These are phyloP conservation scores for Istiophorus platypterus DNA, from an alignment of 2,113 vertebrate species.

Conservation along the genomic window DNA sequence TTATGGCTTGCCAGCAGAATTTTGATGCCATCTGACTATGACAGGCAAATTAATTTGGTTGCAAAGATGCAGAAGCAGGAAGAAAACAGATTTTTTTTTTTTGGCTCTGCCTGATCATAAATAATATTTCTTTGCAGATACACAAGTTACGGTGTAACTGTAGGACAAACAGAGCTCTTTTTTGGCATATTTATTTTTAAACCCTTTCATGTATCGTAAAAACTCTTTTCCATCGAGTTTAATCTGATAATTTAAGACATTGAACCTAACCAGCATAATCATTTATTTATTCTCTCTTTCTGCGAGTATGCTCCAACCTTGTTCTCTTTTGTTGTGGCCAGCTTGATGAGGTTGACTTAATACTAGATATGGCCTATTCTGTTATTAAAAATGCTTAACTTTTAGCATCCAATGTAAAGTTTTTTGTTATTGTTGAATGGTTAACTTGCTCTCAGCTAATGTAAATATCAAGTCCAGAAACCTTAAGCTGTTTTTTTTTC, in stretches of 20 bases:
- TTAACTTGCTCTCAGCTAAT: neutral
- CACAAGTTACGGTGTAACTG: neutral
- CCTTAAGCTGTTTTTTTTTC: neutral
- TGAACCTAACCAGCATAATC: neutral
- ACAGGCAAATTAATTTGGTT: conserved; percentile 1
- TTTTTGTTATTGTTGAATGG: neutral
- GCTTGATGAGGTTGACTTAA: neutral
- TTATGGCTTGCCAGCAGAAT: neutral
- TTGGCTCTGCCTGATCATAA: neutral
- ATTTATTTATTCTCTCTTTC: neutral
- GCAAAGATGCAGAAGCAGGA: conserved; percentile 13
- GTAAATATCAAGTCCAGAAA: neutral
- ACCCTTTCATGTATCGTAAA: neutral
- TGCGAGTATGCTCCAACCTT: neutral
- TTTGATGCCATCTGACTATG: conserved; percentile 4
- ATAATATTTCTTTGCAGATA: neutral
- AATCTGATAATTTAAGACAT: neutral
- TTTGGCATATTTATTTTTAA: neutral
- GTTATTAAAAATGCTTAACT: neutral
- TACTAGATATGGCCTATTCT: neutral
- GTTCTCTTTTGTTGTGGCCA: neutral
- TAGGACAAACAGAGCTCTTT: neutral
- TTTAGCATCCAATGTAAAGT: too few relatives aligned
- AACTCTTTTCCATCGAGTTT: neutral
- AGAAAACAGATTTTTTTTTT: neutral